Conservation (phyloP, 1,140 invertebrate species). For the Bombus balteatus region DNA sequence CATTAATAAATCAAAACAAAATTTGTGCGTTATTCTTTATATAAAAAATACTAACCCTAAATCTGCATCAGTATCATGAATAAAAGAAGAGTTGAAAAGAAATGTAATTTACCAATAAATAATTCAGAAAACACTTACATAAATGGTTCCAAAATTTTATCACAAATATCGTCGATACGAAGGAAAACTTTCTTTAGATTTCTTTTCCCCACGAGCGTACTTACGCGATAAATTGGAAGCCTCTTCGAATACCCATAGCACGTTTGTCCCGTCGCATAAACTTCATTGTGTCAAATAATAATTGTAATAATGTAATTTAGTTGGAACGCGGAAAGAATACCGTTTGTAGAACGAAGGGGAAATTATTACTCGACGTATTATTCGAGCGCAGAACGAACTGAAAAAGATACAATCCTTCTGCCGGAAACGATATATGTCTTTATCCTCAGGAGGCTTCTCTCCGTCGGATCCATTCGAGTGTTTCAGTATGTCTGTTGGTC, state of each 20-base stretch:
- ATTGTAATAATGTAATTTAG: conserved; percentile 15
- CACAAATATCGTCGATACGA: neutral
- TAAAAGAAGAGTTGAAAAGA: too few relatives aligned
- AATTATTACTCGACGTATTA: conserved; percentile 33
- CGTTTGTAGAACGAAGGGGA: neutral
- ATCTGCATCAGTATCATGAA: too few relatives aligned
- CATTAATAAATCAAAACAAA: too few relatives aligned
- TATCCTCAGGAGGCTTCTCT: conserved; percentile 56
- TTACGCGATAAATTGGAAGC: neutral
- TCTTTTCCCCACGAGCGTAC: neutral
- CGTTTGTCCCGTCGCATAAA: neutral
- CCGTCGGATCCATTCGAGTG: conserved; percentile 54
- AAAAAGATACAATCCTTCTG: conserved; percentile 27
- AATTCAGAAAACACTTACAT: too few relatives aligned
- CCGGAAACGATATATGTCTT: conserved; percentile 54
- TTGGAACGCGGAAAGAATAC: neutral
- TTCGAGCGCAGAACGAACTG: neutral
- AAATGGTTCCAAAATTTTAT: neutral
- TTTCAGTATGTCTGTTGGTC: conserved; percentile 52
- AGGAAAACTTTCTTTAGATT: too few relatives aligned
- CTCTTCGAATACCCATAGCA: too few relatives aligned
- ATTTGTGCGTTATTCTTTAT: too few relatives aligned
- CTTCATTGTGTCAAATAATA: conserved; percentile 11
- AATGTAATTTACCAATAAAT: too few relatives aligned
- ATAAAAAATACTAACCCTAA: too few relatives aligned